Evolutionary conservation across 2,797 vertebrate genomes (phyloP).

Genomic region (Thunnus albacares): DNA sequence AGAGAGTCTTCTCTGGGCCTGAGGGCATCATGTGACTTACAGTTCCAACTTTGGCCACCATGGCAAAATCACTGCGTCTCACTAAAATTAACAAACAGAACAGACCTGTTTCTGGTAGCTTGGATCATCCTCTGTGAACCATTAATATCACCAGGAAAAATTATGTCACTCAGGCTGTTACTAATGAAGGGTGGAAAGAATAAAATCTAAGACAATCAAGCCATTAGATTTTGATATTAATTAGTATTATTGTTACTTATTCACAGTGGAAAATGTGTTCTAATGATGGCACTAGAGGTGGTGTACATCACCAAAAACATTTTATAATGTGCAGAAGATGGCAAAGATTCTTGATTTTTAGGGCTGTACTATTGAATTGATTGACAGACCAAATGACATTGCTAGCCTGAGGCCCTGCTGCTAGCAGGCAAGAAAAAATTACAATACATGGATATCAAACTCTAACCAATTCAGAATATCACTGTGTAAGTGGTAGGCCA

Average conservation of each 20-base stretch:
- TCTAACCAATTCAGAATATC: conserved; percentile 4
- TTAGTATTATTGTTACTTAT: conserved; percentile 27
- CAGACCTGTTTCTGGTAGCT: neutral
- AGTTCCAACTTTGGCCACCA: neutral
- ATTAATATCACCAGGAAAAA: neutral
- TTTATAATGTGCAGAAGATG: too few species aligned
- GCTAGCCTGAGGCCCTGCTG: conserved; percentile 2
- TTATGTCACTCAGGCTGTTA: too few species aligned
- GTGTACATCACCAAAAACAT: conserved; percentile 39
- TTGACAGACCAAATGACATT: conserved; percentile 15
- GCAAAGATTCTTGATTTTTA: neutral
- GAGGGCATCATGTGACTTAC: neutral
- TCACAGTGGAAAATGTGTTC: too few species aligned
- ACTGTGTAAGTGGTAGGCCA: conserved; percentile 18
- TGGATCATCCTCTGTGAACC: neutral
- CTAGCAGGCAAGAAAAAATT: conserved; percentile 4
- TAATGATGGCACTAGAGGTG: conserved; percentile 31
- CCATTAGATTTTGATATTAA: conserved; percentile 43
- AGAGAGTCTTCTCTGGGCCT: neutral
- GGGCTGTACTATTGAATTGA: neutral
- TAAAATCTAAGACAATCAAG: conserved; percentile 27
- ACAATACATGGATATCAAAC: conserved; percentile 2
- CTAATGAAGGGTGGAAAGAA: neutral
- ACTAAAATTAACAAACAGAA: neutral
- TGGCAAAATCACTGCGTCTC: too few species aligned